Percentiles rank a stretch among this genome's conserved stretches.
phyloP scores from a whole-genome alignment of 2,797 vertebrate species.

The Oreochromis mossambicus region DNA sequence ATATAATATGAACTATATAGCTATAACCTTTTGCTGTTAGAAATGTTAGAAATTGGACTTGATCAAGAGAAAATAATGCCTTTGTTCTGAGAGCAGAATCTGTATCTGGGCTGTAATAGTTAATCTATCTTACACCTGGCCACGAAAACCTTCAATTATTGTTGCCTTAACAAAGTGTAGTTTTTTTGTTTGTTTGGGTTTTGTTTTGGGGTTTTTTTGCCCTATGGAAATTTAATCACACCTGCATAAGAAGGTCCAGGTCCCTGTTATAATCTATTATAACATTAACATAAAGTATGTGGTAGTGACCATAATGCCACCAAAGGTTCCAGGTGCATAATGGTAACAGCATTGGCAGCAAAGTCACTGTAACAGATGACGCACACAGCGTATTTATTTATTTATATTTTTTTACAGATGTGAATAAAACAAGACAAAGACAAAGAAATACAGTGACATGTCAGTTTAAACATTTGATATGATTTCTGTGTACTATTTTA shows the following conservation, averaged over 20 bases:
- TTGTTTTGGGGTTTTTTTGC: fast-evolving
- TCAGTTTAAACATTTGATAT: neutral
- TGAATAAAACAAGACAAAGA: neutral
- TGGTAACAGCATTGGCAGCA: neutral
- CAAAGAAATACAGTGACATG: neutral
- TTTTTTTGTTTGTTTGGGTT: neutral
- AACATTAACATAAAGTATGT: neutral
- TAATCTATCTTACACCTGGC: neutral
- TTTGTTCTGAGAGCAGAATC: neutral
- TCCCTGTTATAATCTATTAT: neutral
- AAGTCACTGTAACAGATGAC: neutral
- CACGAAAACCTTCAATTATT: neutral
- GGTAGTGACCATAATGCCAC: neutral
- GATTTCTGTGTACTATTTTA: neutral
- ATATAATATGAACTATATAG: neutral
- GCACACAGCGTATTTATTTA: neutral
- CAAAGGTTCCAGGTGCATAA: neutral
- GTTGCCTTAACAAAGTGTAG: neutral
- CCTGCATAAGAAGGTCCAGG: neutral
- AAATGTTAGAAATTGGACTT: neutral
- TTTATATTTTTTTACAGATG: neutral
- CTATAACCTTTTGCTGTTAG: neutral
- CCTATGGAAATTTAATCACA: neutral
- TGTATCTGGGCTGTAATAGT: neutral
- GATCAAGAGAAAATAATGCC: neutral